These are phyloP conservation scores for Sebastes kiyomatsui DNA, from an alignment of 2,797 vertebrate species.

Conservation along the genomic window DNA sequence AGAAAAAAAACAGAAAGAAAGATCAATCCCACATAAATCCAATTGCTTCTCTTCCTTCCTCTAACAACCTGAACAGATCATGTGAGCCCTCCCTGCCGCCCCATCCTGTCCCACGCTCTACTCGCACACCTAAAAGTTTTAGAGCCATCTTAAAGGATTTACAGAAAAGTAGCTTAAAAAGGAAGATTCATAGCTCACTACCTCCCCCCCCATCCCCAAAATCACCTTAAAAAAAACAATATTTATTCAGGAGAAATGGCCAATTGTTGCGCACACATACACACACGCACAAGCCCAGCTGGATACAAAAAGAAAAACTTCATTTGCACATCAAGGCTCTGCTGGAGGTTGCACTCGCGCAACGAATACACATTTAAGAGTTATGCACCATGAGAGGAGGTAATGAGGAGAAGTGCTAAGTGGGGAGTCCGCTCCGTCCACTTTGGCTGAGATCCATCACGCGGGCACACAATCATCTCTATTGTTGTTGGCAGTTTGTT, in stretches of 20 bases:
- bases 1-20: background rate
- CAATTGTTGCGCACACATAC: constrained; percentile 23
- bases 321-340: constrained; percentile 48
- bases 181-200: constrained; percentile 19
- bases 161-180: constrained; percentile 62
- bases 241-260: constrained; percentile 26
- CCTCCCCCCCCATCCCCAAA: background rate
- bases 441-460: constrained; percentile 61
- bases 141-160: constrained; percentile 55
- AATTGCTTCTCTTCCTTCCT: constrained; percentile 23
- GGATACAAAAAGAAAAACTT: constrained; percentile 15
- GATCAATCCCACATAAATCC: constrained; percentile 35
- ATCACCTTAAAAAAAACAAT: constrained; percentile 31
- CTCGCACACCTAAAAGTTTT: constrained; percentile 50
- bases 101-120: constrained; percentile 4
- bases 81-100: background rate
- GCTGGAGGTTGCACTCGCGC: constrained; percentile 47
- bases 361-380: constrained; percentile 50
- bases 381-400: constrained; percentile 45
- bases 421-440: constrained; percentile 43
- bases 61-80: constrained; percentile 38
- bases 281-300: background rate
- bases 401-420: constrained; percentile 61
- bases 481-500: constrained; percentile 51
- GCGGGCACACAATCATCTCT: constrained; percentile 27